Evolutionary conservation across 2,113 vertebrate genomes (phyloP).

Genomic region (Sterna hirundo): DNA sequence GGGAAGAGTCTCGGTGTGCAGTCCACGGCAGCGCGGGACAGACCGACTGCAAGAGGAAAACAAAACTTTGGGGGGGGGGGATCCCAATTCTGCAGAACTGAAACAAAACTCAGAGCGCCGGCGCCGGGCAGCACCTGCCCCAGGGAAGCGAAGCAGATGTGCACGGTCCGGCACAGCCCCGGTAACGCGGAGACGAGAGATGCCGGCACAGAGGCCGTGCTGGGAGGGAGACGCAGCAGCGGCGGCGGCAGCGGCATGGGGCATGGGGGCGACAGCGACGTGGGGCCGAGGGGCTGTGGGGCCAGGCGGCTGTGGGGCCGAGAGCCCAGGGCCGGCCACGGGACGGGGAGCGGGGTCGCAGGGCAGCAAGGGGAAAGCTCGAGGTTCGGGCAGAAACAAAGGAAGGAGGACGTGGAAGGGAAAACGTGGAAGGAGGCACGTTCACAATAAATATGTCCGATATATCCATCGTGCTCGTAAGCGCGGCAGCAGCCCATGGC

Average conservation of each 20-base stretch:
- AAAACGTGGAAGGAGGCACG: fast-evolving
- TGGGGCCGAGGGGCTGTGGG: too few relatives aligned
- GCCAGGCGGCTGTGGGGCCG: too few relatives aligned
- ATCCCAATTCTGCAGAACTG: neutral
- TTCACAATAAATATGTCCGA: neutral
- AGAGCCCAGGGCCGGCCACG: too few relatives aligned
- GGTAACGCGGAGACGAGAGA: neutral
- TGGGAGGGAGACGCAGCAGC: neutral
- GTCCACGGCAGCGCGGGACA: neutral
- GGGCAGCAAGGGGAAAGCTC: neutral
- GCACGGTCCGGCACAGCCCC: fast-evolving
- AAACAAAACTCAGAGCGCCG: neutral
- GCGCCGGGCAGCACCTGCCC: neutral
- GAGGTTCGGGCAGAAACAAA: neutral
- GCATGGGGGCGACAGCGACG: too few relatives aligned
- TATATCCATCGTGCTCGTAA: neutral
- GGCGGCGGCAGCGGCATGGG: too few relatives aligned
- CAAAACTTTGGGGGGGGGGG: neutral
- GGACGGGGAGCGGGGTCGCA: fast-evolving
- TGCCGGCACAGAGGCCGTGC: neutral
- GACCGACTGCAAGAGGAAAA: neutral
- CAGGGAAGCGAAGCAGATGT: neutral
- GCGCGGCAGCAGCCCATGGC: neutral
- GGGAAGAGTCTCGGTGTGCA: neutral
- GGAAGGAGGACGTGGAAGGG: too few relatives aligned